phyloP scores from a whole-genome alignment of 1,140 invertebrate genomes.

The Berghia stephanieae region DNA sequence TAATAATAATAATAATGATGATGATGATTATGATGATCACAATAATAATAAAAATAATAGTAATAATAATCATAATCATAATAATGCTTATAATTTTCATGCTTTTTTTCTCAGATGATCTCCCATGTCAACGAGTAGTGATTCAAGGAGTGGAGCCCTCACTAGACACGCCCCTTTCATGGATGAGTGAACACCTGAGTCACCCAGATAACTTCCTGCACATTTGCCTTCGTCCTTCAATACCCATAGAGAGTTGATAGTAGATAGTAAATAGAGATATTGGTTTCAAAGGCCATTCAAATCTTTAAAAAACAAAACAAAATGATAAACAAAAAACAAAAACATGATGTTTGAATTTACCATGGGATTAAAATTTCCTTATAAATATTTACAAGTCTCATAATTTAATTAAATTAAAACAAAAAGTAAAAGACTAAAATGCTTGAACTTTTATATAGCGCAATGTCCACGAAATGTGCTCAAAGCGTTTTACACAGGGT shows the following conservation, averaged over 20 bases:
- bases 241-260: constrained; percentile 32
- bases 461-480: no score
- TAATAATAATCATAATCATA: not conserved
- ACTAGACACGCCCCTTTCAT: constrained; percentile 90
- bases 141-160: constrained; percentile 92
- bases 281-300: no score
- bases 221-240: constrained; percentile 62
- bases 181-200: constrained; percentile 97
- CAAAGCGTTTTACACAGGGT: no score
- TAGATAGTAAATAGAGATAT: no score
- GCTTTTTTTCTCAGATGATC: not conserved
- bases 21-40: not conserved
- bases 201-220: constrained; percentile 99
- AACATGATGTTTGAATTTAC: no score
- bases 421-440: no score
- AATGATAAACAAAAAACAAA: no score
- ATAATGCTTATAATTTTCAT: not conserved
- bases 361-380: no score
- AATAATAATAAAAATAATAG: not conserved
- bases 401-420: no score
- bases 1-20: not conserved
- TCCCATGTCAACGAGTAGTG: constrained; percentile 68
- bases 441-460: no score
- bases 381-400: no score
- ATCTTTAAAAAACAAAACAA: no score